phyloP scores from a whole-genome alignment of 1,140 invertebrate genomes.

The Dreissena rostriformis region DNA sequence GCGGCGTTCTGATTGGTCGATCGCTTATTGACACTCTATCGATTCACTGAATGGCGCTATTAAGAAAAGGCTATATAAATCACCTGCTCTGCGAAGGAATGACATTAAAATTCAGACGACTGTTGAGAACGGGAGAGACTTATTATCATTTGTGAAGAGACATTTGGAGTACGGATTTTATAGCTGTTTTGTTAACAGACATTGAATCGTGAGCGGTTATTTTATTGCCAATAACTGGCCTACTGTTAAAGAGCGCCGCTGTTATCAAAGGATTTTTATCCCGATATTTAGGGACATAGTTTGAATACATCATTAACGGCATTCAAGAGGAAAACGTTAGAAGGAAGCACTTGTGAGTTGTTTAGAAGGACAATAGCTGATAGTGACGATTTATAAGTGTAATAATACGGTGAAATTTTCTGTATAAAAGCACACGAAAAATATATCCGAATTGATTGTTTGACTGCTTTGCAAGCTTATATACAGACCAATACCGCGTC shows the following conservation, averaged over 20 bases:
- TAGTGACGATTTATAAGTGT: no score
- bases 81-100: background rate
- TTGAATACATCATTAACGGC: background rate
- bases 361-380: no score
- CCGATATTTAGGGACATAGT: background rate
- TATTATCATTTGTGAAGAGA: background rate
- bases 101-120: background rate
- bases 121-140: background rate
- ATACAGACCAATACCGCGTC: no score
- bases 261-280: no score
- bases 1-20: slow-evolving; percentile 31
- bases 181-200: background rate
- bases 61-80: slow-evolving; percentile 2
- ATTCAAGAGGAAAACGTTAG: slow-evolving; percentile 1
- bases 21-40: background rate
- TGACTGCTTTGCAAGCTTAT: no score
- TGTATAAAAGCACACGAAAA: no score
- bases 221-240: no score
- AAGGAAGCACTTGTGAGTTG: background rate
- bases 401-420: no score
- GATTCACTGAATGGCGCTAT: background rate
- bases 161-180: background rate
- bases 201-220: no score
- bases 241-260: no score
- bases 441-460: no score